These are phyloP conservation scores for Apeltes quadracus DNA, from an alignment of 2,113 vertebrate species.

Conservation along the genomic window DNA sequence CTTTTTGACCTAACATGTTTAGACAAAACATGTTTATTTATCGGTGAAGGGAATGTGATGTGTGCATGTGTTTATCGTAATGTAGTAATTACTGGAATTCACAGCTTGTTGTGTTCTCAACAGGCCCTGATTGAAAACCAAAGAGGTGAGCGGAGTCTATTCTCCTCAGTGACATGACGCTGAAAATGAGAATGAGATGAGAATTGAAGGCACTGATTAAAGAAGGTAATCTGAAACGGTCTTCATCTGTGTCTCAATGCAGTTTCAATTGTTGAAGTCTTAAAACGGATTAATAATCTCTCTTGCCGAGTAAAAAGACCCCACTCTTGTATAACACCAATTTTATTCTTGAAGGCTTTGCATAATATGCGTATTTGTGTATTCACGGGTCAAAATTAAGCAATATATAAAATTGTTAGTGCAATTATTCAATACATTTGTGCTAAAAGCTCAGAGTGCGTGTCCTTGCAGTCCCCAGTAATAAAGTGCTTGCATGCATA, in stretches of 20 bases:
- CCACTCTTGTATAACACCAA: background rate
- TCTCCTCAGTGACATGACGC: conserved; percentile 9
- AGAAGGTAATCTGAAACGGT: background rate
- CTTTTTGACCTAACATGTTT: no score
- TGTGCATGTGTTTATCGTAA: background rate
- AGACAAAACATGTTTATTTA: background rate
- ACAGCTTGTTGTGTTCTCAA: background rate
- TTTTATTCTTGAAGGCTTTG: conserved; percentile 20
- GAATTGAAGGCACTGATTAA: background rate
- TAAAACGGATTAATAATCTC: no score
- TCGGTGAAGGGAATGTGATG: no score
- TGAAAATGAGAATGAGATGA: background rate
- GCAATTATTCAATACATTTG: background rate
- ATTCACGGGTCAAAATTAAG: conserved; percentile 38
- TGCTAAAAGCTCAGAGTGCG: conserved; percentile 30
- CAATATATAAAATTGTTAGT: conserved; percentile 9
- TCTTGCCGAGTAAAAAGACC: no score
- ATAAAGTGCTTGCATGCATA: conserved; percentile 69
- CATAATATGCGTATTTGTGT: background rate
- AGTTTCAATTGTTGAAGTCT: no score
- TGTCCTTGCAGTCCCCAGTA: conserved; percentile 12
- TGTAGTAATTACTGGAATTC: background rate
- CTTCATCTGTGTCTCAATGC: background rate
- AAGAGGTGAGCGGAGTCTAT: background rate
- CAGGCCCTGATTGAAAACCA: background rate